phyloP scores from a whole-genome alignment of 2,888 invertebrate genomes.

The Ceramica pisi region DNA sequence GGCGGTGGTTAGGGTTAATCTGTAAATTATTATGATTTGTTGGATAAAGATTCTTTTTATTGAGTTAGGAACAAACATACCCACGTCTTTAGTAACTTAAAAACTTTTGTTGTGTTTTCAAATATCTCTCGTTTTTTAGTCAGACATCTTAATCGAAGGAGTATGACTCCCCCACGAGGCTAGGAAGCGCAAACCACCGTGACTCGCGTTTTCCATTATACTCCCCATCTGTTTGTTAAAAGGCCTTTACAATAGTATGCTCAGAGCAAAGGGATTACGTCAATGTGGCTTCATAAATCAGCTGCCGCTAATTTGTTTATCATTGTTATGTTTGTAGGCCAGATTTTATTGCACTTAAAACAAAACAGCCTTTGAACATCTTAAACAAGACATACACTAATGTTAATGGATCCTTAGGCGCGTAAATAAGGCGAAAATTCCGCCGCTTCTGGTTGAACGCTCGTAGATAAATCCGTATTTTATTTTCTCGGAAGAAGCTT shows the following conservation, averaged over 20 bases:
- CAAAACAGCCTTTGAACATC: conserved; percentile 65
- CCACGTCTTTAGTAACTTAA: not conserved
- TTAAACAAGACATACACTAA: conserved; percentile 63
- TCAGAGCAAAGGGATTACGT: conserved; percentile 66
- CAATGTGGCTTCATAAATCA: conserved; percentile 73
- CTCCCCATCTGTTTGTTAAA: conserved; percentile 73
- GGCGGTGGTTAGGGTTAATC: not conserved
- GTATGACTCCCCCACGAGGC: conserved; percentile 61
- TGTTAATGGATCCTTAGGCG: conserved; percentile 59
- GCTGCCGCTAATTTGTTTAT: conserved; percentile 72
- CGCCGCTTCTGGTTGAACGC: conserved; percentile 28
- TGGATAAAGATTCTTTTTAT: not conserved
- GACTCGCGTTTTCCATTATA: conserved; percentile 73
- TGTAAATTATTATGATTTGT: too few relatives aligned
- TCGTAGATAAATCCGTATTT: conserved; percentile 51
- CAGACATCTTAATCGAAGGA: conserved; percentile 66
- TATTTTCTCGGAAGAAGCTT: conserved; percentile 59
- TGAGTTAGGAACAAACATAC: too few relatives aligned
- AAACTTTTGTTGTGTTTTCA: not conserved
- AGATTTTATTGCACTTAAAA: conserved; percentile 66
- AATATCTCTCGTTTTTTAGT: conserved; percentile 24
- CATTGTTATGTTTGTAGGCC: conserved; percentile 69
- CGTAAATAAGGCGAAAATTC: conserved; percentile 43
- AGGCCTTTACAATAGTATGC: conserved; percentile 70
- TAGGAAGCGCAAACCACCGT: conserved; percentile 65